phyloP scores from a whole-genome alignment of 2,888 invertebrate species.

The Scaptomyza flava region DNA sequence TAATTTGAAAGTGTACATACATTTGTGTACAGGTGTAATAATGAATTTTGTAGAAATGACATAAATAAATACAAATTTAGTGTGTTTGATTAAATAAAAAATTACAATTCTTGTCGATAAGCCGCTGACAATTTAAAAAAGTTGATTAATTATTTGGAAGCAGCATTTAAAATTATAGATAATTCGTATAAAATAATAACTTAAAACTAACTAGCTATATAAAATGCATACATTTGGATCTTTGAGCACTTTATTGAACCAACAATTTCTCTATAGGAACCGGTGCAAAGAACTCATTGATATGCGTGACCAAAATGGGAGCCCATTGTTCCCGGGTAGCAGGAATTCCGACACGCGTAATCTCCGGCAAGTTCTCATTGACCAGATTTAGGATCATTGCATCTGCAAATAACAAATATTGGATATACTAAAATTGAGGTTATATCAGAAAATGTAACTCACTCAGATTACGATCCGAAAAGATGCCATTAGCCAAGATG shows the following conservation, averaged over 20 bases:
- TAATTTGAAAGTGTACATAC: conserved; percentile 52
- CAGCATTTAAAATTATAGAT: conserved; percentile 61
- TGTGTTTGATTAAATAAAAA: conserved; percentile 10
- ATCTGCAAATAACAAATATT: conserved; percentile 54
- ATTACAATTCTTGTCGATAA: conserved; percentile 32
- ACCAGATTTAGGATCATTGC: conserved; percentile 84
- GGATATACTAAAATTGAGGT: not conserved
- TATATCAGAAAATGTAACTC: conserved; percentile 23
- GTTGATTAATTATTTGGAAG: conserved; percentile 66
- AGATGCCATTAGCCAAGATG: conserved; percentile 82
- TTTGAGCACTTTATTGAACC: conserved; percentile 56
- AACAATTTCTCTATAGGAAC: conserved; percentile 83
- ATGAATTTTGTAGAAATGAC: conserved; percentile 32
- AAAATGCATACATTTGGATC: conserved; percentile 37
- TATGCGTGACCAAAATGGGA: conserved; percentile 81
- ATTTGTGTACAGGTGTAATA: conserved; percentile 13
- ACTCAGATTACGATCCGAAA: conserved; percentile 82
- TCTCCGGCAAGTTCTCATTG: conserved; percentile 86
- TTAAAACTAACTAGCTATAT: conserved; percentile 61
- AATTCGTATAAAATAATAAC: conserved; percentile 53
- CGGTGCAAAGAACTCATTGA: conserved; percentile 82
- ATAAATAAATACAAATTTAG: conserved; percentile 71
- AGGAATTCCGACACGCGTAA: conserved; percentile 86
- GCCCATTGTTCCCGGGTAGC: conserved; percentile 83
- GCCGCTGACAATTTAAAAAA: conserved; percentile 29